Base-by-base conservation (phyloP, 2,797 vertebrate genomes). In the Decapterus maruadsi region DNA sequence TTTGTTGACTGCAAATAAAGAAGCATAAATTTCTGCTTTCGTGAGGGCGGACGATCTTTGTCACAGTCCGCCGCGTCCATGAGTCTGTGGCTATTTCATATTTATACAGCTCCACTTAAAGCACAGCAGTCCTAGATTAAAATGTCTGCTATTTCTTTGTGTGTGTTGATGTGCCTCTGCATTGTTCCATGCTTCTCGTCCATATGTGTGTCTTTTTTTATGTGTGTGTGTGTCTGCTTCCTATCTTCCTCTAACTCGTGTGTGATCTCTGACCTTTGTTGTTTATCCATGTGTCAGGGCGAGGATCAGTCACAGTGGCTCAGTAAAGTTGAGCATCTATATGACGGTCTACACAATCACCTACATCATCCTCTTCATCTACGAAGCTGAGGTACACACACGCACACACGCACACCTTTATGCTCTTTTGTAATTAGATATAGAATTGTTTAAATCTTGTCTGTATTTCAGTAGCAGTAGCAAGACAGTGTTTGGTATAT, bases 261-360 rank as follows among this genome's bases (percentile, higher is more conserved):
- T 83, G 40, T 12, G 46, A 87, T 65, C 81, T 86, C 60, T 86
- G 56, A 86, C 77, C 53, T 17, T 61, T 29, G 50, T 36, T 78
- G 36, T 82, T 78, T 78, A 54, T 83, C 60, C 79, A 34, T 75
- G 40, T 83, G 72, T 75, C 90, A 98, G 97, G 89, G 97, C 96
- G 53, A 95, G 96, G 81, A 97, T 98, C 90, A 97, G 97, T 90
- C 97, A 97, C 90, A 96, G 96, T 0, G 97, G 97, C 6, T 98
- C 96, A 0, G 94, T 98, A 64, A 97, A 97, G 91, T 73, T 98
- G 75, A 97, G 96, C 4, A 95, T 97, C 89, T 97, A 97, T 90
- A 96, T 97, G 97, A 97, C 96, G 0, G 90, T 97, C 72, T 97
- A 97, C 91, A 97, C 97, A 17, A 96, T 98, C 83, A 97, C 97